Evolutionary conservation across 2,888 invertebrate genomes (phyloP).

Genomic region (Pharmacophagus antenor): DNA sequence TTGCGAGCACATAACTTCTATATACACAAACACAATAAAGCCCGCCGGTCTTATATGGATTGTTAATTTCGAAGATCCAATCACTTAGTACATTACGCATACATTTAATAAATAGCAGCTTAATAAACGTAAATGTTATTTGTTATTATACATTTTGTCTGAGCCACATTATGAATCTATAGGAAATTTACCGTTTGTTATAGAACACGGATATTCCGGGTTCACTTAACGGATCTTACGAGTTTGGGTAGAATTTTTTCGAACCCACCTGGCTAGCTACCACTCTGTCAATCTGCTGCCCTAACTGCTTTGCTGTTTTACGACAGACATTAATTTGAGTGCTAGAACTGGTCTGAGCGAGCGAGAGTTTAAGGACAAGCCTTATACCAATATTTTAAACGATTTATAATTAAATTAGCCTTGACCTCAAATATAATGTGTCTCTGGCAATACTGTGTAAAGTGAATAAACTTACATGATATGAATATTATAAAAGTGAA

Average conservation of each 20-base stretch:
- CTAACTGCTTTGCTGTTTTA: not conserved
- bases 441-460: no score
- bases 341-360: no score
- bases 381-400: no score
- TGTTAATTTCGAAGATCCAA: slow-evolving; percentile 1
- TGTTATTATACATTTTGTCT: no score
- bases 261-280: not conserved
- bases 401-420: no score
- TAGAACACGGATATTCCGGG: not conserved
- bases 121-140: not conserved
- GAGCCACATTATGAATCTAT: no score
- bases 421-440: no score
- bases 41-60: slow-evolving; percentile 11
- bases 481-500: not conserved
- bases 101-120: not conserved
- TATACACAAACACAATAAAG: slow-evolving; percentile 7
- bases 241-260: not conserved
- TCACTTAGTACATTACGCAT: not conserved
- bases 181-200: not conserved
- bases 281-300: not conserved
- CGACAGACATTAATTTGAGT: no score
- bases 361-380: no score
- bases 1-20: slow-evolving; percentile 9
- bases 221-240: no score
- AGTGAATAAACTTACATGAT: no score